Evolutionary conservation across 2,888 invertebrate genomes (phyloP).

Genomic region (Terebella lapidaria): DNA sequence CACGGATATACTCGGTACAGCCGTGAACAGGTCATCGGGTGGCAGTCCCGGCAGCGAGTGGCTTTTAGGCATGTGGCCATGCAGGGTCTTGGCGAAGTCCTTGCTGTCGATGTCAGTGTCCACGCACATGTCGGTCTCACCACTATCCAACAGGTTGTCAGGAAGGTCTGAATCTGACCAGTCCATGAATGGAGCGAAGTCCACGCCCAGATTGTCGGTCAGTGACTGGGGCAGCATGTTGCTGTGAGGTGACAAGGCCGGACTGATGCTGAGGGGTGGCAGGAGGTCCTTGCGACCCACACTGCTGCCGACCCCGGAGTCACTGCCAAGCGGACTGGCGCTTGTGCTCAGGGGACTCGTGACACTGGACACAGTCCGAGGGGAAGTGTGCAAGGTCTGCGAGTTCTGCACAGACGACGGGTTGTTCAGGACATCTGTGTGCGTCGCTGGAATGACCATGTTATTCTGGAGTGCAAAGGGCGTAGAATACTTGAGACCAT

Average conservation of each 20-base stretch:
- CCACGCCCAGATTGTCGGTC: conserved; percentile 11
- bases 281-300: conserved; percentile 4
- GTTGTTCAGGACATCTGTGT: too few relatives aligned
- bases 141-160: conserved; percentile 13
- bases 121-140: not conserved
- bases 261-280: conserved; percentile 7
- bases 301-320: not conserved
- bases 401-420: not conserved
- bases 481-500: not conserved
- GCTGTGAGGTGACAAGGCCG: conserved; percentile 7
- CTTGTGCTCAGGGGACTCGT: not conserved
- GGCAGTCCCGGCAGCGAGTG: not conserved
- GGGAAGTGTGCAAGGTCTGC: not conserved
- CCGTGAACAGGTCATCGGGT: not conserved
- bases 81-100: not conserved
- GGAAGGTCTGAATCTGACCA: conserved; percentile 20
- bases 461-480: not conserved
- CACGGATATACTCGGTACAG: not conserved
- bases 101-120: not conserved
- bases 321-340: not conserved
- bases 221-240: conserved; percentile 2
- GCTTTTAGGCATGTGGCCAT: not conserved
- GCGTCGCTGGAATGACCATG: not conserved
- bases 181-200: conserved; percentile 15
- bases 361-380: not conserved